phyloP scores from a whole-genome alignment of 2,888 invertebrate species.

The Mylabris sibirica region DNA sequence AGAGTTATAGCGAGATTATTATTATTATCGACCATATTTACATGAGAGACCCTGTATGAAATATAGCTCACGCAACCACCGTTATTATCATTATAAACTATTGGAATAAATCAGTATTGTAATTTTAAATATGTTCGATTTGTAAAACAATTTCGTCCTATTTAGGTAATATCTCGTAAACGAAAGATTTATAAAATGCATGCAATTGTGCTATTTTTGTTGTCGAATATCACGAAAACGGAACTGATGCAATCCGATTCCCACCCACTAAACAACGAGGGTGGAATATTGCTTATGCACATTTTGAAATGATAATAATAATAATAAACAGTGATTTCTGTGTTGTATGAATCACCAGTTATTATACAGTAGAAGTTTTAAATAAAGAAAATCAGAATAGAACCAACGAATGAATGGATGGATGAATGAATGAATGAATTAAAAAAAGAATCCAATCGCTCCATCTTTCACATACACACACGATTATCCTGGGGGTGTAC shows the following conservation, averaged over 20 bases:
- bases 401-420: neutral
- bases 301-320: neutral
- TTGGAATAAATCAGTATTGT: neutral
- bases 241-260: neutral
- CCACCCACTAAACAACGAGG: neutral
- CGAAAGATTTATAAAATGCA: neutral
- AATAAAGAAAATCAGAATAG: conserved; percentile 2
- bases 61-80: neutral
- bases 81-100: neutral
- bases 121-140: conserved; percentile 1
- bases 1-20: no score
- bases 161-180: neutral
- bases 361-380: conserved; percentile 19
- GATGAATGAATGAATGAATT: conserved; percentile 37
- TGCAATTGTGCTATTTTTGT: neutral
- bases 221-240: neutral
- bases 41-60: neutral
- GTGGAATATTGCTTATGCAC: neutral
- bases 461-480: conserved; percentile 19
- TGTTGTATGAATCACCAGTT: conserved; percentile 12
- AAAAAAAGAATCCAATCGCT: neutral
- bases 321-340: no score
- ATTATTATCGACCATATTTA: no score
- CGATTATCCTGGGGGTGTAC: conserved; percentile 51
- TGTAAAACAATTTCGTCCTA: neutral